These are phyloP conservation scores for silkworm (Bombyx mori) DNA, from an alignment of 1,140 invertebrate species.

Conservation along the genomic window DNA sequence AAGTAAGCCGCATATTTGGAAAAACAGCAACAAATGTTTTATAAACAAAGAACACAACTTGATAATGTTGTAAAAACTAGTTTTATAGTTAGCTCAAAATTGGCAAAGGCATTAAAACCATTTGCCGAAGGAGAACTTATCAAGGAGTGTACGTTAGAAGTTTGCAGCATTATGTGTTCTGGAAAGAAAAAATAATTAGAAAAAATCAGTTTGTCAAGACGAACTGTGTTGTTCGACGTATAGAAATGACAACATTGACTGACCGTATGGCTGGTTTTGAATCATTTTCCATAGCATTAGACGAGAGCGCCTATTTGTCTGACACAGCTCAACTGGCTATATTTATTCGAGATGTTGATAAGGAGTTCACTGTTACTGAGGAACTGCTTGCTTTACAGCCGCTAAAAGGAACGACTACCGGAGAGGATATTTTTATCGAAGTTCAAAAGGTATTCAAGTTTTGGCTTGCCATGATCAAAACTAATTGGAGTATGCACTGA, in stretches of 20 bases:
- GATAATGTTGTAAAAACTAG: slow-evolving; percentile 6
- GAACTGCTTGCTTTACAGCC: slow-evolving; percentile 7
- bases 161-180: not conserved
- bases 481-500: slow-evolving; percentile 4
- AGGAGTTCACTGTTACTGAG: slow-evolving; percentile 10
- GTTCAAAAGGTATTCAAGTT: not conserved
- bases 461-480: slow-evolving; percentile 4
- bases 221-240: not conserved
- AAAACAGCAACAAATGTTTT: slow-evolving; percentile 3
- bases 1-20: not conserved
- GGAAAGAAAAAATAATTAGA: slow-evolving; percentile 3
- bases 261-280: slow-evolving; percentile 9
- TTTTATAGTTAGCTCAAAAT: slow-evolving; percentile 9
- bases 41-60: slow-evolving; percentile 8
- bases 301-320: slow-evolving; percentile 7
- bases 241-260: not conserved
- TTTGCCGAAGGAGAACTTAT: slow-evolving; percentile 3
- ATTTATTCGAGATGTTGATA: slow-evolving; percentile 4
- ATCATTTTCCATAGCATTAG: slow-evolving; percentile 8
- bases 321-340: slow-evolving; percentile 8
- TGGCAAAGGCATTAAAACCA: slow-evolving; percentile 4
- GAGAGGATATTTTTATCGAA: slow-evolving; percentile 1
- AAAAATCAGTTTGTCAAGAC: slow-evolving; percentile 8
- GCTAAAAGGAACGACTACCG: not conserved
- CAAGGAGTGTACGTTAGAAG: not conserved